A percentile compares a stretch with the other conserved stretches of the same genome.
These are phyloP conservation scores for Meda fulgida DNA, from an alignment of 2,797 vertebrate species.

Conservation along the genomic window DNA sequence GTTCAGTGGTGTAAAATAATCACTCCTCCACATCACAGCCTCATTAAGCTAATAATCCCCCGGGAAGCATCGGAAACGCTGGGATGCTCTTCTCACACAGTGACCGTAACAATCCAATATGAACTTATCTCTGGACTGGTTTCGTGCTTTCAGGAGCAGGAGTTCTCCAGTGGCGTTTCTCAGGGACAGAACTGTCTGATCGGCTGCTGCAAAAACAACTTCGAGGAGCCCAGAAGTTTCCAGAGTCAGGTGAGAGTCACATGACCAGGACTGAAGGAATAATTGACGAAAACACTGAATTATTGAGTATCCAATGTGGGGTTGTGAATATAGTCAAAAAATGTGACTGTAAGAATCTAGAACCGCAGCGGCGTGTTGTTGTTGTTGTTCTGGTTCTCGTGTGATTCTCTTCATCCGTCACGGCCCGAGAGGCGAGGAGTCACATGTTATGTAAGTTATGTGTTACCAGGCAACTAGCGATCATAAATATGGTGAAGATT, in stretches of 20 bases:
- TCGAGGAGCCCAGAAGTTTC: slow-evolving; percentile 75
- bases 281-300: neutral
- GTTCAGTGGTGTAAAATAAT: slow-evolving; percentile 10
- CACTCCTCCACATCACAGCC: slow-evolving; percentile 2
- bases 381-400: slow-evolving; percentile 4
- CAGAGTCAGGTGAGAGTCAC: slow-evolving; percentile 74
- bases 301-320: neutral
- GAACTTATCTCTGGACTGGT: neutral
- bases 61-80: neutral
- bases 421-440: slow-evolving; percentile 43
- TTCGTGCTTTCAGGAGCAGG: slow-evolving; percentile 69
- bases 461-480: slow-evolving; percentile 60
- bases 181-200: slow-evolving; percentile 77
- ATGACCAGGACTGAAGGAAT: neutral
- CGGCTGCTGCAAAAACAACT: slow-evolving; percentile 77
- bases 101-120: neutral
- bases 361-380: neutral
- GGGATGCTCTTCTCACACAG: neutral
- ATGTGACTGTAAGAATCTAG: neutral
- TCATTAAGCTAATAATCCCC: slow-evolving; percentile 7
- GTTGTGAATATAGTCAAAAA: no score
- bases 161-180: slow-evolving; percentile 62
- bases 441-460: slow-evolving; percentile 58
- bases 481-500: slow-evolving; percentile 34
- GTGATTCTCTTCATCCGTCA: slow-evolving; percentile 38